Conservation (phyloP, 1,140 invertebrate species). For the Saccostrea glomerata region DNA sequence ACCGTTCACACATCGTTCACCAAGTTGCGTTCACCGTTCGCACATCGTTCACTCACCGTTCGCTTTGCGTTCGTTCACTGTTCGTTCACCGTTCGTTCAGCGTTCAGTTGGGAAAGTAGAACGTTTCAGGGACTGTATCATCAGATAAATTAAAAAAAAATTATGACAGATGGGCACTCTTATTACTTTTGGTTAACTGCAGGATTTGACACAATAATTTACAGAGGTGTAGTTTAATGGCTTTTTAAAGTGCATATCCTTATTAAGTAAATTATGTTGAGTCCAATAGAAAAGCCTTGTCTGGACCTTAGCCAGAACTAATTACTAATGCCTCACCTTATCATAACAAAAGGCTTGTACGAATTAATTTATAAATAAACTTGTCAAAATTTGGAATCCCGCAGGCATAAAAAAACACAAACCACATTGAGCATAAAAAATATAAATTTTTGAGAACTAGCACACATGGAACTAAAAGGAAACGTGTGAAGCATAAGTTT, state of each 20-base stretch:
- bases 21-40: too few relatives aligned
- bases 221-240: background rate
- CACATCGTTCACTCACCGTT: too few relatives aligned
- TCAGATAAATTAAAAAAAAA: background rate
- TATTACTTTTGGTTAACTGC: background rate
- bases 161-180: background rate
- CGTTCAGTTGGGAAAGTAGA: too few relatives aligned
- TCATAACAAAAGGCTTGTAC: constrained; percentile 1
- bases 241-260: constrained; percentile 30
- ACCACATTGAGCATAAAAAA: background rate
- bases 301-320: background rate
- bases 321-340: background rate
- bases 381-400: background rate
- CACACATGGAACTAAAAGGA: background rate
- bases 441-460: background rate
- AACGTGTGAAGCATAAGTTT: background rate
- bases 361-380: constrained; percentile 26
- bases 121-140: too few relatives aligned
- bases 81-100: too few relatives aligned
- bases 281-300: background rate
- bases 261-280: constrained; percentile 1
- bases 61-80: too few relatives aligned
- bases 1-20: too few relatives aligned
- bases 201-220: background rate
- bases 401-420: background rate